These are phyloP conservation scores for Betta splendens DNA, from an alignment of 2,797 vertebrate genomes.

Conservation along the genomic window DNA sequence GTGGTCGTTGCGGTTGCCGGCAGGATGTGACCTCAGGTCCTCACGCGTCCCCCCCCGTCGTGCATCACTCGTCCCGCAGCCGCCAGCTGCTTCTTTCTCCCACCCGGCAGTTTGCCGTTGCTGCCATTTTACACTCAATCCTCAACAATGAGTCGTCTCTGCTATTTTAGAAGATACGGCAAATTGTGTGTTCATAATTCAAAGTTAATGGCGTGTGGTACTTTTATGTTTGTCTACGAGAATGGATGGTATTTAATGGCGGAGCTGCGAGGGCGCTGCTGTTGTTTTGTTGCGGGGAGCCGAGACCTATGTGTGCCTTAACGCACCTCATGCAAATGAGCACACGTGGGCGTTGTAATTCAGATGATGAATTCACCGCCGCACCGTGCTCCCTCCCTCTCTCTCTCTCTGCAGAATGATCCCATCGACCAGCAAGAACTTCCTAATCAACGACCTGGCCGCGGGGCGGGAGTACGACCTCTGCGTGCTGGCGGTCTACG, in stretches of 20 bases:
- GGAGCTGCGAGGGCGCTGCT: constrained; percentile 8
- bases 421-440: constrained; percentile 89
- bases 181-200: constrained; percentile 37
- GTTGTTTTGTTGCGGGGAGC: constrained; percentile 37
- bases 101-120: constrained; percentile 52
- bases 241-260: constrained; percentile 41
- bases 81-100: constrained; percentile 67
- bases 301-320: constrained; percentile 54
- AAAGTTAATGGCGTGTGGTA: constrained; percentile 41
- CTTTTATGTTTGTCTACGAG: constrained; percentile 28
- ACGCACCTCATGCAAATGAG: constrained; percentile 54
- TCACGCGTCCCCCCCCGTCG: constrained; percentile 55
- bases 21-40: constrained; percentile 61
- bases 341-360: constrained; percentile 39
- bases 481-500: constrained; percentile 89
- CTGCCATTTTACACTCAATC: constrained; percentile 44
- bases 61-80: constrained; percentile 57
- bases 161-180: constrained; percentile 23
- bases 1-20: constrained; percentile 52
- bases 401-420: constrained; percentile 85
- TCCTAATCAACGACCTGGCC: constrained; percentile 90
- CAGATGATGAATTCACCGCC: constrained; percentile 47
- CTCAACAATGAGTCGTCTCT: constrained; percentile 34
- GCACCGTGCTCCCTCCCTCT: constrained; percentile 39
- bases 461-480: constrained; percentile 90